These are phyloP conservation scores for Drosophila paramelanica DNA, from an alignment of 2,888 invertebrate species.

Conservation along the genomic window DNA sequence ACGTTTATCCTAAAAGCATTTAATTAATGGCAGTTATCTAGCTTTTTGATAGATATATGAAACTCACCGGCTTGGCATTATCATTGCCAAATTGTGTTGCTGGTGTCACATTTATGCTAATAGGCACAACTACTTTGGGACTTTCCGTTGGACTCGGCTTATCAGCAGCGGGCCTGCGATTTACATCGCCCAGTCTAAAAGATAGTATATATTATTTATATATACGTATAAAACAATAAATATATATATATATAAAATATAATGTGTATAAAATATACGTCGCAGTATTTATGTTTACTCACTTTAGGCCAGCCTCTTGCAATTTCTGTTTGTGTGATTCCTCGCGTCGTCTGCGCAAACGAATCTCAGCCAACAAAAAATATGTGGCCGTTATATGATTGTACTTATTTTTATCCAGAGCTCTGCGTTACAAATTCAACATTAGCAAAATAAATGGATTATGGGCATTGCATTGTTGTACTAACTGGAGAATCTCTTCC, in stretches of 20 bases:
- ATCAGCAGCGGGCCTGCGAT: conserved; percentile 56
- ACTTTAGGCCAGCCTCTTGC: conserved; percentile 71
- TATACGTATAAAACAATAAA: neutral
- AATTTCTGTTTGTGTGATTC: conserved; percentile 86
- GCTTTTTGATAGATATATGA: neutral
- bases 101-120: conserved; percentile 81
- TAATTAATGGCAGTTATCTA: neutral
- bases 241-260: neutral
- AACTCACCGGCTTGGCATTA: conserved; percentile 69
- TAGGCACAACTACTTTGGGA: conserved; percentile 78
- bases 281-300: conserved; percentile 1
- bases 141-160: conserved; percentile 72
- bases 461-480: conserved; percentile 34
- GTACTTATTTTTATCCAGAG: conserved; percentile 97
- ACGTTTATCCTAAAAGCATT: conserved; percentile 85
- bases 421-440: conserved; percentile 85
- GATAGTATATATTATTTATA: conserved; percentile 2
- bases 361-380: conserved; percentile 97
- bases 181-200: conserved; percentile 43
- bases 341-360: conserved; percentile 92
- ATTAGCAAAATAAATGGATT: neutral
- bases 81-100: conserved; percentile 72
- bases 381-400: conserved; percentile 99
- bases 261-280: neutral
- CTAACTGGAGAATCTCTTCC: conserved; percentile 96